Percentiles rank a stretch among this genome's conserved stretches.
phyloP scores from a whole-genome alignment of 1,140 invertebrate species.

The Paralvinella palmiformis region DNA sequence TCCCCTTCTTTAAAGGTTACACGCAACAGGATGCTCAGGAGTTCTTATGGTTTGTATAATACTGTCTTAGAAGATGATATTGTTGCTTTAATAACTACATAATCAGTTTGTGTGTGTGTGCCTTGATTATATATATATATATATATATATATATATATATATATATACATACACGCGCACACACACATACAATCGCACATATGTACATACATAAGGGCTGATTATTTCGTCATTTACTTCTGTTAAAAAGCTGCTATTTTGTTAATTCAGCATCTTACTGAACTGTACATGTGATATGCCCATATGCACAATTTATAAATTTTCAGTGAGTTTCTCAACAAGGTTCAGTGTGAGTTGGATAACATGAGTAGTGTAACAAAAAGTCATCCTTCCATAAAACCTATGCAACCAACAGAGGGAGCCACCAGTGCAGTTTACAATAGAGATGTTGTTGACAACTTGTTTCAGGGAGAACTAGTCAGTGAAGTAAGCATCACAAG shows the following conservation, averaged over 20 bases:
- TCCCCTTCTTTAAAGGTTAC: slow-evolving; percentile 43
- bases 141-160: background rate
- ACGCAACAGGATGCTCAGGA: slow-evolving; percentile 48
- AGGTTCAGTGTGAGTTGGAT: slow-evolving; percentile 26
- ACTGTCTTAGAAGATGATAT: background rate
- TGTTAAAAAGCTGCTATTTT: too few relatives aligned
- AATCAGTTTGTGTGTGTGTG: background rate
- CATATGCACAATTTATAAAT: too few relatives aligned
- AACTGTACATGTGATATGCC: too few relatives aligned
- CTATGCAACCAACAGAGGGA: background rate
- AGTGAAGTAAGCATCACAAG: slow-evolving; percentile 28
- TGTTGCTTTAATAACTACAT: background rate
- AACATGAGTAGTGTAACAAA: background rate
- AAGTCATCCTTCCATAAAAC: background rate
- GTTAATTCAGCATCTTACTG: too few relatives aligned
- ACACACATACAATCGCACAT: too few relatives aligned
- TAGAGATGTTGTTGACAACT: slow-evolving; percentile 27
- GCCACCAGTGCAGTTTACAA: background rate
- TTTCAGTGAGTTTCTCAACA: slow-evolving; percentile 22
- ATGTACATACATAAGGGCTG: too few relatives aligned
- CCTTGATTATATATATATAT: slow-evolving; percentile 8
- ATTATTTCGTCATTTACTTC: too few relatives aligned
- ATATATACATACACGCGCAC: background rate
- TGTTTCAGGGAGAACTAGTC: slow-evolving; percentile 36
- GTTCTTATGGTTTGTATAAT: slow-evolving; percentile 38